Evolutionary conservation across 2,888 invertebrate species (phyloP), one percentile per base, ranked within the genome.

Genomic region (Rugalucina vietnamica): DNA sequence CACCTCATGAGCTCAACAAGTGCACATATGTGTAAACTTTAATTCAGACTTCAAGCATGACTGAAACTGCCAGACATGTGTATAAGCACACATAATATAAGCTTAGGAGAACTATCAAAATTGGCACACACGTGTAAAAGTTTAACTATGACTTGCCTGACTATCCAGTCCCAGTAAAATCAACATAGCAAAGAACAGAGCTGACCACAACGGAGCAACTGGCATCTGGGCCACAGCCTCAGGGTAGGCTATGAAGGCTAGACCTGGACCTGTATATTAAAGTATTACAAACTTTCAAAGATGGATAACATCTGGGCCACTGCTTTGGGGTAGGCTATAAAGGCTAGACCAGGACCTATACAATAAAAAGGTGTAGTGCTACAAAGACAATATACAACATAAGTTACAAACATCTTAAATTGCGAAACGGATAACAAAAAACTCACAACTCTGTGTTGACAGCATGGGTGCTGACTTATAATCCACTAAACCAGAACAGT

Each of bases 171-270:
- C 97, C 79, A 97, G 96, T 74, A 96, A 95, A 50, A 97, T 95
- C 49, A 97, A 95, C 97, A 97, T 97, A 80, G 96, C 94, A 94
- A 97, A 97, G 94, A 97, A 97, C 12, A 96, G 93, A 21, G 90
- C 81, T 12, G 96, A 96, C 97, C 97, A 97, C 32, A 97, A 93
- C 3, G 96, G 96, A 43, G 96, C 96, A 79, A 96, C 95, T 0
- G 96, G 96, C 95, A 97, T 95, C 91, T 96, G 96, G 0, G 96
- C 94, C 43, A 96, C 95, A 12, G 96, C 96, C 88, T 96, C 95
- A 0, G 96, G 96, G 90, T 96, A 96, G 54, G 96, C 96, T 73
- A 97, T 95, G 92, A 97, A 97, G 0, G 94, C 94, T n/a, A 95
- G 88, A 18, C 94, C 94, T 5, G 94, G 94, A 50, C 94, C 93